These are phyloP conservation scores for Athene cunicularia DNA, from an alignment of 2,113 vertebrate species.

Conservation along the genomic window DNA sequence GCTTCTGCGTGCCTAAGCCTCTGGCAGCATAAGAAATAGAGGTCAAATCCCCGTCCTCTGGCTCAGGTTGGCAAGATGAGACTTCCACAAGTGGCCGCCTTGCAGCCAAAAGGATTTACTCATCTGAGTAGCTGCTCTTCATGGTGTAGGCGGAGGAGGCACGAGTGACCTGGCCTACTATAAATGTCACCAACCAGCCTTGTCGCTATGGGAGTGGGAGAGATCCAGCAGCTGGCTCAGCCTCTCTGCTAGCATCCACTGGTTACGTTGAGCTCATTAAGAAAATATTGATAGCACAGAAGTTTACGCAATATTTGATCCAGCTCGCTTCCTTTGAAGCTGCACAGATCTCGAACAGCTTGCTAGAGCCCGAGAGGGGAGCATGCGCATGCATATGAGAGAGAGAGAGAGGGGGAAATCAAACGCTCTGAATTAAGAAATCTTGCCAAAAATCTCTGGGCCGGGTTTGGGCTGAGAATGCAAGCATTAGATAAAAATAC, in stretches of 20 bases:
- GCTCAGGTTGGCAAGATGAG: background rate
- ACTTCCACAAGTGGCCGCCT: background rate
- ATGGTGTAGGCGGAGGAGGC: background rate
- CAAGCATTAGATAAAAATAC: slow-evolving; percentile 90
- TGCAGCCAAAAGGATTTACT: background rate
- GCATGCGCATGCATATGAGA: background rate
- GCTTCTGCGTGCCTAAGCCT: background rate
- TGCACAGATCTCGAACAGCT: background rate
- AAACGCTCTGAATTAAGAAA: slow-evolving; percentile 55
- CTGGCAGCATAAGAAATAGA: background rate
- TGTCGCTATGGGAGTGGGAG: background rate
- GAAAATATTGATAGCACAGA: background rate
- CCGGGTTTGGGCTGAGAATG: slow-evolving; percentile 78
- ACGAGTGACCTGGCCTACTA: background rate
- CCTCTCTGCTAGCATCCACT: background rate
- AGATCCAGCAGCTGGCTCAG: slow-evolving; percentile 18
- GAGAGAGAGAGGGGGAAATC: background rate
- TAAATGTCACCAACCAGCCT: background rate
- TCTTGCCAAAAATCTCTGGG: slow-evolving; percentile 56
- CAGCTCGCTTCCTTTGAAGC: background rate
- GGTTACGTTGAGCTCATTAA: slow-evolving; percentile 1
- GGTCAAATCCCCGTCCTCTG: background rate
- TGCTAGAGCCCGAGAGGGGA: background rate
- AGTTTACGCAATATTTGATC: background rate
- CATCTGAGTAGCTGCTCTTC: background rate